A percentile compares a stretch with the other conserved stretches of the same genome.
phyloP scores from a whole-genome alignment of 2,888 invertebrate species.

The Theretra japonica region DNA sequence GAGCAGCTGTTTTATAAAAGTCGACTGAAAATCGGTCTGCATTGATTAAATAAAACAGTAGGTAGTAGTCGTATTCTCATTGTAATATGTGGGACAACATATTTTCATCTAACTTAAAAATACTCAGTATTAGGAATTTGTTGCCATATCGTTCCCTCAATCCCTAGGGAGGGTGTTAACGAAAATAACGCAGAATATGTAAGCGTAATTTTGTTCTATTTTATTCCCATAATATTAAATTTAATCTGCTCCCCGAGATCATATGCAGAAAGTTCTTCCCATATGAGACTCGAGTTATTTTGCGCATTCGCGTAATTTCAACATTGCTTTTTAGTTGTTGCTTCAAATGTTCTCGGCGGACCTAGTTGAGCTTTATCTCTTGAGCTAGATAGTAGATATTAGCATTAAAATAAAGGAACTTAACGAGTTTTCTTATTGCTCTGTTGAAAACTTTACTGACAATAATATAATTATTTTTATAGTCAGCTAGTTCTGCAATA shows the following conservation, averaged over 20 bases:
- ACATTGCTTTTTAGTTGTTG: conserved; percentile 24
- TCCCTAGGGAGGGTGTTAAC: background rate
- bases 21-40: too few relatives aligned
- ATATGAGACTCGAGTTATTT: background rate
- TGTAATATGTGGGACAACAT: too few relatives aligned
- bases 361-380: conserved; percentile 4
- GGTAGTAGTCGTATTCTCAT: too few relatives aligned
- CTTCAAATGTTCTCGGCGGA: conserved; percentile 11
- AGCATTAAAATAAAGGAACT: conserved; percentile 8
- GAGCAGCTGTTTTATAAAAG: too few relatives aligned
- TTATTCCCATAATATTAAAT: conserved; percentile 5
- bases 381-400: background rate
- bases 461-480: background rate
- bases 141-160: background rate
- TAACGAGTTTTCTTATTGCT: background rate
- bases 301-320: conserved; percentile 14
- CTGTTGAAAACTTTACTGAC: background rate
- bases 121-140: background rate
- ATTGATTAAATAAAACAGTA: too few relatives aligned
- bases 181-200: background rate
- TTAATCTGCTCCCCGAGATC: conserved; percentile 2
- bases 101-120: too few relatives aligned
- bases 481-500: too few relatives aligned
- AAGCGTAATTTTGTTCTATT: background rate
- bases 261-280: conserved; percentile 24